A percentile compares a stretch with the other conserved stretches of the same genome.
phyloP scores from a whole-genome alignment of 2,888 invertebrate genomes.

The Leucophenga montana region DNA sequence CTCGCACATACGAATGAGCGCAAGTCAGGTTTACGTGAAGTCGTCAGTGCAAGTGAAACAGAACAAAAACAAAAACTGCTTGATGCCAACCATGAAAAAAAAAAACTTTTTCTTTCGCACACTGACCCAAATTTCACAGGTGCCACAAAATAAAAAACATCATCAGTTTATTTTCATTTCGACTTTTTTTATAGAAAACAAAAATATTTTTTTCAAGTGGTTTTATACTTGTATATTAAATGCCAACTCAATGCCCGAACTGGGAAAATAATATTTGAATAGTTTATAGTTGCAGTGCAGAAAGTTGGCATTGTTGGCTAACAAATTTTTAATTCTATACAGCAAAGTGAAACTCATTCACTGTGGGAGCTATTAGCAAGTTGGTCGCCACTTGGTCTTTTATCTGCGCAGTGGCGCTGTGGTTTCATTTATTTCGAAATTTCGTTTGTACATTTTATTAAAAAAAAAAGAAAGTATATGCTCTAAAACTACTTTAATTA shows the following conservation, averaged over 20 bases:
- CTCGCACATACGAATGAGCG: too few species aligned
- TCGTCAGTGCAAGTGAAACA: too few species aligned
- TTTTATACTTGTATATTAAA: not conserved
- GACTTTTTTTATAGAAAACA: not conserved
- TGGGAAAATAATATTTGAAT: conserved; percentile 33
- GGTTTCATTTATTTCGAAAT: too few species aligned
- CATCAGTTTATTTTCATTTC: not conserved
- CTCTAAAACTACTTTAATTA: too few species aligned
- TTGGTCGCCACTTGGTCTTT: conserved; percentile 6
- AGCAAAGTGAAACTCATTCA: not conserved
- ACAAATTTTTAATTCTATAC: conserved; percentile 30
- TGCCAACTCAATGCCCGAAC: conserved; percentile 5
- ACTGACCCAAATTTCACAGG: conserved; percentile 4
- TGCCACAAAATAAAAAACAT: not conserved
- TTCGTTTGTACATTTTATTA: not conserved
- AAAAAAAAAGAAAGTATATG: too few species aligned
- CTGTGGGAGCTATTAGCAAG: conserved; percentile 56
- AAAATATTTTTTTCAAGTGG: not conserved
- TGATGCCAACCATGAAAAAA: too few species aligned
- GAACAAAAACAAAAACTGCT: too few species aligned
- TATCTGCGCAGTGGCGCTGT: not conserved
- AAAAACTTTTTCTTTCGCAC: not conserved
- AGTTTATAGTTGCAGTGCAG: conserved; percentile 29
- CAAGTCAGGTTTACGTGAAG: too few species aligned
- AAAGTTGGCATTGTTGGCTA: conserved; percentile 21